phyloP scores from a whole-genome alignment of 2,888 invertebrate species.

The Rhingia campestris region DNA sequence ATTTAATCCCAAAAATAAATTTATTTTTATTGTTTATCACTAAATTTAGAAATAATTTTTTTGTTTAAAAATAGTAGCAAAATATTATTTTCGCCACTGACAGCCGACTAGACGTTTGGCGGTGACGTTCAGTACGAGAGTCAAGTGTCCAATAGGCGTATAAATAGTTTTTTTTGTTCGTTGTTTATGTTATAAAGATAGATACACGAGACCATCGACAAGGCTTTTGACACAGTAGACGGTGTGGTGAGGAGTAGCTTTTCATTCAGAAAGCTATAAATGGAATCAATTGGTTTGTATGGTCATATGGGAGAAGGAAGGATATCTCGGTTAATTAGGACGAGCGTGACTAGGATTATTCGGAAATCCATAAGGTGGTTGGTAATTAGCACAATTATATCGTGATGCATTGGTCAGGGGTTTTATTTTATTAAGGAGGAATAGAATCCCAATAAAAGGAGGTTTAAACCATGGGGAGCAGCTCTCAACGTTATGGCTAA shows the following conservation, averaged over 20 bases:
- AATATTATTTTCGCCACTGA: slow-evolving; percentile 33
- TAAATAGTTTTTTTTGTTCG: slow-evolving; percentile 46
- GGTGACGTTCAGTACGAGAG: slow-evolving; percentile 22
- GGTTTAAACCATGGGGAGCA: too few species aligned
- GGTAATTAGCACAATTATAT: too few species aligned
- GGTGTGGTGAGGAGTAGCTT: neutral
- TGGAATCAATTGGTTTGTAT: neutral
- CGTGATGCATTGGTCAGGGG: too few species aligned
- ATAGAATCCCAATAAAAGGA: too few species aligned
- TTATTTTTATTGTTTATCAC: slow-evolving; percentile 40
- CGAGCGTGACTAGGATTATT: neutral
- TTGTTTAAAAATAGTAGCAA: slow-evolving; percentile 45
- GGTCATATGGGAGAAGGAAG: neutral
- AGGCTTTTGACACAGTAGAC: slow-evolving; percentile 7
- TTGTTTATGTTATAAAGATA: slow-evolving; percentile 7
- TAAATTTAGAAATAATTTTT: slow-evolving; percentile 56
- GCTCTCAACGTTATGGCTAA: too few species aligned
- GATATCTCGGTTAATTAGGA: neutral
- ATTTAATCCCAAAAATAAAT: slow-evolving; percentile 2
- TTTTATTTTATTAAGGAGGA: too few species aligned
- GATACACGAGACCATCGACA: slow-evolving; percentile 22
- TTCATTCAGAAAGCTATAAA: slow-evolving; percentile 9
- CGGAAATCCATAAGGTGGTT: too few species aligned
- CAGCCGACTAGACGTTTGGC: slow-evolving; percentile 8
- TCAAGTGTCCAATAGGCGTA: slow-evolving; percentile 57